Conservation (phyloP, 2,797 vertebrate genomes). For the Vireo griseus region DNA sequence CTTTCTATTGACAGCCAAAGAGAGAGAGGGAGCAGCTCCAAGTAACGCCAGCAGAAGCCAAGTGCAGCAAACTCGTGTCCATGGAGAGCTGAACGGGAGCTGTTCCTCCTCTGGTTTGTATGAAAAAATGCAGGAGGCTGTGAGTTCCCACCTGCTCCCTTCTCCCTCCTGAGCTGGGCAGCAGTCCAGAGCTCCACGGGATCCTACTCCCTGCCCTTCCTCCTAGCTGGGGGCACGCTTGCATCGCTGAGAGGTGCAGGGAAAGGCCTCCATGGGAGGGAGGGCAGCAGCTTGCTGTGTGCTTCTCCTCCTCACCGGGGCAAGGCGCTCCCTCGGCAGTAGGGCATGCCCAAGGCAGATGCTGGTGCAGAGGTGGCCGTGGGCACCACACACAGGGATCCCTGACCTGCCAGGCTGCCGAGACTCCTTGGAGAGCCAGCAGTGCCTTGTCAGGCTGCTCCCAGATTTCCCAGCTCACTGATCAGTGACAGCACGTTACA, state of each 20-base stretch:
- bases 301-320: fast-evolving
- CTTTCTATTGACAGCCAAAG: background rate
- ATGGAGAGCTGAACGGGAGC: background rate
- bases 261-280: background rate
- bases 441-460: background rate
- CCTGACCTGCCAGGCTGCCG: background rate
- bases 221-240: fast-evolving
- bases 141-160: background rate
- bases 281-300: background rate
- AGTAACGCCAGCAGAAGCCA: background rate
- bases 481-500: background rate
- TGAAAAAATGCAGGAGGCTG: background rate
- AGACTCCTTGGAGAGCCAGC: background rate
- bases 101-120: fast-evolving
- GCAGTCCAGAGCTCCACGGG: fast-evolving
- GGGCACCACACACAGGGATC: background rate
- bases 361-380: background rate
- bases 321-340: background rate
- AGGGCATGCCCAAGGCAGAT: background rate
- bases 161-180: background rate
- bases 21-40: background rate
- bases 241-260: background rate
- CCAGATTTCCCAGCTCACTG: constrained; percentile 12
- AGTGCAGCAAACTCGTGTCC: background rate
- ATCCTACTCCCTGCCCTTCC: background rate